A percentile compares a stretch with the other conserved stretches of the same genome.
phyloP scores from a whole-genome alignment of 2,797 vertebrate genomes.

The Choloepus didactylus region DNA sequence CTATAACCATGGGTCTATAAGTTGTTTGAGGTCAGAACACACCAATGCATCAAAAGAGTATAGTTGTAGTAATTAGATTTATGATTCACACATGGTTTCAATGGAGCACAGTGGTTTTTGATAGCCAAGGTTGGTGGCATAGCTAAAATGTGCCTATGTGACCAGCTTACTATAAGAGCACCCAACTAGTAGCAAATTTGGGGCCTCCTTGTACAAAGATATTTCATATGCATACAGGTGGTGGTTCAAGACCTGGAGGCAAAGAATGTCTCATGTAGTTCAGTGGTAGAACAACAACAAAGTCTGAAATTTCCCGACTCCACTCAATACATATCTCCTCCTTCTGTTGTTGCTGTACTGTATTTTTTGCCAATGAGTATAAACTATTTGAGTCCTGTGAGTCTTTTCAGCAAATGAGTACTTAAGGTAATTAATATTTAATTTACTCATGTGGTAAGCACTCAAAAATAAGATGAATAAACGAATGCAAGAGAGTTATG shows the following conservation, averaged over 20 bases:
- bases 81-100: not conserved
- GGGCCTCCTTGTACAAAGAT: not conserved
- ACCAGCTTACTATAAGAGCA: not conserved
- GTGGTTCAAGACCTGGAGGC: not conserved
- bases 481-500: not conserved
- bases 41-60: not conserved
- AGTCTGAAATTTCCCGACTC: not conserved
- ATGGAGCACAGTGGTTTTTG: not conserved
- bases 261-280: not conserved
- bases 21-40: not conserved
- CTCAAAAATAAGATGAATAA: slow-evolving; percentile 32
- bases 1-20: not conserved
- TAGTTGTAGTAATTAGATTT: not conserved
- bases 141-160: not conserved
- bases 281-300: not conserved
- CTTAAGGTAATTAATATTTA: not conserved
- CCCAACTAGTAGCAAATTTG: not conserved
- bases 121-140: not conserved
- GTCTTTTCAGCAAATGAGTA: slow-evolving; percentile 6
- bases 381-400: not conserved
- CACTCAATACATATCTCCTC: not conserved
- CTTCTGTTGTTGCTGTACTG: not conserved
- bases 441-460: slow-evolving; percentile 12
- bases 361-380: not conserved
- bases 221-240: not conserved